These are phyloP conservation scores for Nibea coibor DNA, from an alignment of 2,113 vertebrate species.

Conservation along the genomic window DNA sequence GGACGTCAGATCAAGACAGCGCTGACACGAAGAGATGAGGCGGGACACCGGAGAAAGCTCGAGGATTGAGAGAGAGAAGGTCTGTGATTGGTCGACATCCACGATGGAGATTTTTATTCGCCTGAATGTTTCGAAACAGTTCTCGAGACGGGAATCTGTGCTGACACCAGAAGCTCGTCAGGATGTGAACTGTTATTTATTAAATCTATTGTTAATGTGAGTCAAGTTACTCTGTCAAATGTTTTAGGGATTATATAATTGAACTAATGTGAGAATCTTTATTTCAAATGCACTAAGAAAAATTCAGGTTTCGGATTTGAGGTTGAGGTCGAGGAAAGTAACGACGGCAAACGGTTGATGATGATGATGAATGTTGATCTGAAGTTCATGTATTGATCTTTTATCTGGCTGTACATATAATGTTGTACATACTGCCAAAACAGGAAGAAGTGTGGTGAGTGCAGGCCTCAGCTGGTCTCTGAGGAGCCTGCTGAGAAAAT, in stretches of 20 bases:
- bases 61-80: conserved; percentile 22
- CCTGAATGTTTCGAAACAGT: conserved; percentile 7
- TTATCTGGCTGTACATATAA: conserved; percentile 40
- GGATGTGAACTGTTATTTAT: conserved; percentile 19
- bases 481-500: conserved; percentile 51
- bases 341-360: not conserved
- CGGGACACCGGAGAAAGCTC: not conserved
- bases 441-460: not conserved
- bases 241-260: not conserved
- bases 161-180: conserved; percentile 7
- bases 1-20: conserved; percentile 27
- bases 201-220: conserved; percentile 3
- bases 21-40: not conserved
- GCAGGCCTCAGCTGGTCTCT: conserved; percentile 75
- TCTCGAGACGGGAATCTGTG: not conserved
- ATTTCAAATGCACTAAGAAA: not conserved
- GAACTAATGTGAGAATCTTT: conserved; percentile 14
- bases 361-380: conserved; percentile 29
- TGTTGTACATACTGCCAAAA: conserved; percentile 21
- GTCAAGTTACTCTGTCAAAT: not conserved
- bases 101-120: conserved; percentile 25
- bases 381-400: conserved; percentile 22
- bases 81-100: conserved; percentile 49
- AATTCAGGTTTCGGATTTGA: conserved; percentile 10
- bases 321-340: not conserved